A percentile compares a stretch with the other conserved stretches of the same genome.
phyloP scores from a whole-genome alignment of 1,140 invertebrate species.

The Drosophila miranda region DNA sequence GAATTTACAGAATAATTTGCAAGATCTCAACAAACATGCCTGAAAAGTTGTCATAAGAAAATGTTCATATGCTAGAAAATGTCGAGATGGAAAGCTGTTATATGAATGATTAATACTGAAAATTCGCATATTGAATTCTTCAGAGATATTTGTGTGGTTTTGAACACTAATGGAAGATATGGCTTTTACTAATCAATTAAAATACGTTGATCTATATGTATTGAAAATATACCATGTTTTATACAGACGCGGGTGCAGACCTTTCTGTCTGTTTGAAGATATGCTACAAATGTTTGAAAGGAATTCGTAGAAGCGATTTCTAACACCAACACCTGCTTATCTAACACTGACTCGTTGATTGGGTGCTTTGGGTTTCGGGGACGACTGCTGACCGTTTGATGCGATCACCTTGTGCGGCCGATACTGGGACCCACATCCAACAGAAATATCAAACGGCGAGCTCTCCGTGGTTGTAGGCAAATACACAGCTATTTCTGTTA shows the following conservation, averaged over 20 bases:
- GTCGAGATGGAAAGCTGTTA: too few species aligned
- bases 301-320: slow-evolving; percentile 5
- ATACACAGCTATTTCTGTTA: slow-evolving; percentile 2
- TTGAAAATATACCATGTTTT: not conserved
- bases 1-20: too few species aligned
- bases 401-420: not conserved
- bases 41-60: too few species aligned
- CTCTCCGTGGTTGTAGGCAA: slow-evolving; percentile 7
- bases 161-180: too few species aligned
- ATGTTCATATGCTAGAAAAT: too few species aligned
- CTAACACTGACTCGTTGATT: not conserved
- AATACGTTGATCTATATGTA: too few species aligned
- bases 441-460: not conserved
- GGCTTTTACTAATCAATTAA: too few species aligned
- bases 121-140: too few species aligned
- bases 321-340: slow-evolving; percentile 1
- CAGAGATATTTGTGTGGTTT: too few species aligned
- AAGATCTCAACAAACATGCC: too few species aligned
- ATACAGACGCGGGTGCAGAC: not conserved
- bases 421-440: slow-evolving; percentile 4
- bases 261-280: slow-evolving; percentile 1
- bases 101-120: too few species aligned
- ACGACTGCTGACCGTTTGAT: slow-evolving; percentile 30
- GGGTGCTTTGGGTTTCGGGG: slow-evolving; percentile 9
- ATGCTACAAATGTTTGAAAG: slow-evolving; percentile 14